Evolutionary conservation across 2,888 invertebrate species (phyloP), one percentile per base, ranked within the genome.

Genomic region (Latrodectus elegans): DNA sequence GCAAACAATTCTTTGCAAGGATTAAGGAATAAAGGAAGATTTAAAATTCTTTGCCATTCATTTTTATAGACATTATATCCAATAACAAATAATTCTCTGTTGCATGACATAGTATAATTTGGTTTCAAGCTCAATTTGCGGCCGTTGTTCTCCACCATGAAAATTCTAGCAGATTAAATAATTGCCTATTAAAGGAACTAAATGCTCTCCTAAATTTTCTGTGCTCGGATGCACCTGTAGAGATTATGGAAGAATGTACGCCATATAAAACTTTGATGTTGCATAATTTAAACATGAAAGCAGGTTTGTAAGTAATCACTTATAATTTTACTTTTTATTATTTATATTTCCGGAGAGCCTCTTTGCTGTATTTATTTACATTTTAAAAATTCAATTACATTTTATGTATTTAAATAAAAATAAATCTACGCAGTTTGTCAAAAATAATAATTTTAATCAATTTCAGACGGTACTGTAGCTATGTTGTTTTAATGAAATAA

Each of bases 131-230:
- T 70, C 70, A 70, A 78, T 78, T 78, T 78, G 70, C 55, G 51
- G 78, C 55, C 70, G 53, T 70, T 60, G 26, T 78, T 78, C 53
- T 55, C 49, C 17, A 17, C 67, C 55, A 55, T 78, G 78, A 78
- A 55, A 38, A 78, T 22, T 70, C 70, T 60, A n/a, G 11, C 60
- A n/a, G 15, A 60, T 60, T 26, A 78, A 78, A 68, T 70, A 68
- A 78, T 78, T 78, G 70, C 70, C 68, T 52, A 68, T 70, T 78
- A 68, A 70, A 55, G 68, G 78, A 38, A 70, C 38, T 78, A 70
- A 55, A 78, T 78, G 70, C 70, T 70, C 70, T 38, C 55, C 55
- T 78, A 71, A 78, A 78, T 78, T 71, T 78, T 70, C 78, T 78
- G 68, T 55, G 22, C 78, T 55, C 70, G 55, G 70, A 26, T 70